These are phyloP conservation scores for Sebastes aleutianus DNA, from an alignment of 2,797 vertebrate species.

Conservation along the genomic window DNA sequence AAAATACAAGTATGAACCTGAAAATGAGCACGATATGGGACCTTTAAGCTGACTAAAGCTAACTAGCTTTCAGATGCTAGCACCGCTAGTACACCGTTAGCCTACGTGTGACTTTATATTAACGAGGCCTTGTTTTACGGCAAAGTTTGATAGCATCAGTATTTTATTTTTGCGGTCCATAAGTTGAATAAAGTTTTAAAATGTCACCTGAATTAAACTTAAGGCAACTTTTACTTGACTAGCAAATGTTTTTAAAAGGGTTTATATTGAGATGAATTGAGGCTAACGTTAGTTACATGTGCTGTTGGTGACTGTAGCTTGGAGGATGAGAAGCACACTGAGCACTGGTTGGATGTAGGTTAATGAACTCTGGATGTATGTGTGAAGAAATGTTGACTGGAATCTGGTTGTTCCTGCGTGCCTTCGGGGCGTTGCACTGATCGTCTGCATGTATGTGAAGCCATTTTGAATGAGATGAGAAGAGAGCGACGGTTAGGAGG, in stretches of 20 bases:
- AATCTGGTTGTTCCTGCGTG: background rate
- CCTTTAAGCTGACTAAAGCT: background rate
- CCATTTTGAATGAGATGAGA: background rate
- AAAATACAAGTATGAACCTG: too few relatives aligned
- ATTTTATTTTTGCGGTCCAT: too few relatives aligned
- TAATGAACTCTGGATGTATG: background rate
- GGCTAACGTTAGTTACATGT: too few relatives aligned
- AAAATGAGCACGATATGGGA: too few relatives aligned
- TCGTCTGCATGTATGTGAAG: background rate
- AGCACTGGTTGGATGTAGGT: background rate
- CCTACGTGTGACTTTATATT: background rate
- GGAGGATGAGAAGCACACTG: background rate
- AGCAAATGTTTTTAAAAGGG: too few relatives aligned
- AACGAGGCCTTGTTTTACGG: background rate
- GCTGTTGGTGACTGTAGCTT: background rate
- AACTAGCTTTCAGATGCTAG: background rate
- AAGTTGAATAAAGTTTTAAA: too few relatives aligned
- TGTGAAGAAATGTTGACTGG: background rate
- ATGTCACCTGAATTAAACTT: background rate
- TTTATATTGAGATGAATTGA: too few relatives aligned
- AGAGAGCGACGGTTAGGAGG: slow-evolving; percentile 43
- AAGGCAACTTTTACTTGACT: background rate
- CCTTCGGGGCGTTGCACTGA: background rate
- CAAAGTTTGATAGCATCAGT: background rate
- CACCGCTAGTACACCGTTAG: background rate